These are phyloP conservation scores for Margaritifera margaritifera DNA, from an alignment of 2,888 invertebrate genomes.

Conservation along the genomic window DNA sequence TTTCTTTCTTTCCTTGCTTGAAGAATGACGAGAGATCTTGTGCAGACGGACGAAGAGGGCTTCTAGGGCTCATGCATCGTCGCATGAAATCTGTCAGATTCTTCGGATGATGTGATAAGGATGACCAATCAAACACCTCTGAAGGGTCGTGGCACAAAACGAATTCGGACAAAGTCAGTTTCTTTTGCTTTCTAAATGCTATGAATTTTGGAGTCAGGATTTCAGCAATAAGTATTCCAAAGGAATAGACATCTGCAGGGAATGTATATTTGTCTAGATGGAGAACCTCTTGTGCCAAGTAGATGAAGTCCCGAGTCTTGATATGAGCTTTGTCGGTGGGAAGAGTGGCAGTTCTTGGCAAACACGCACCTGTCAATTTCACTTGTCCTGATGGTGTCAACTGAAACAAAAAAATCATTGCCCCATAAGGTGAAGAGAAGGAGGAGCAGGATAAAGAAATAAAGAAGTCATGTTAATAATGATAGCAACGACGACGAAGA, in stretches of 20 bases:
- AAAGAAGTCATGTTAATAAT: not conserved
- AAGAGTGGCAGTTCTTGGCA: conserved; percentile 51
- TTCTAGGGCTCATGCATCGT: conserved; percentile 8
- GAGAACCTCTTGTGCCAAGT: conserved; percentile 63
- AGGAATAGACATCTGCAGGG: conserved; percentile 58
- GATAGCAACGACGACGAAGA: not conserved
- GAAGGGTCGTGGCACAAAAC: conserved; percentile 25
- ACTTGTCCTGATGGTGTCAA: conserved; percentile 33
- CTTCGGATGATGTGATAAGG: no score
- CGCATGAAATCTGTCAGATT: conserved; percentile 8
- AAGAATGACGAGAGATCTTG: no score
- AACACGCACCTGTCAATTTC: conserved; percentile 54
- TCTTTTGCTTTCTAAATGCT: conserved; percentile 34
- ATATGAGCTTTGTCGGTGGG: conserved; percentile 34
- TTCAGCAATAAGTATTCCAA: conserved; percentile 38
- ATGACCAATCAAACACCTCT: conserved; percentile 18
- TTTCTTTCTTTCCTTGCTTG: no score
- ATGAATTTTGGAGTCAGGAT: conserved; percentile 16
- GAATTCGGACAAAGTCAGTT: conserved; percentile 37
- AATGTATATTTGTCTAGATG: conserved; percentile 50
- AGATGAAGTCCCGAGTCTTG: conserved; percentile 53
- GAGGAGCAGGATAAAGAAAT: not conserved
- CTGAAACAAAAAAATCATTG: conserved; percentile 3
- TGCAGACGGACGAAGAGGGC: no score
- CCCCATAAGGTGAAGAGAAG: not conserved